Evolutionary conservation across 2,113 vertebrate genomes (phyloP), one percentile per base, ranked within the genome.

Genomic region (Corythoichthys intestinalis): DNA sequence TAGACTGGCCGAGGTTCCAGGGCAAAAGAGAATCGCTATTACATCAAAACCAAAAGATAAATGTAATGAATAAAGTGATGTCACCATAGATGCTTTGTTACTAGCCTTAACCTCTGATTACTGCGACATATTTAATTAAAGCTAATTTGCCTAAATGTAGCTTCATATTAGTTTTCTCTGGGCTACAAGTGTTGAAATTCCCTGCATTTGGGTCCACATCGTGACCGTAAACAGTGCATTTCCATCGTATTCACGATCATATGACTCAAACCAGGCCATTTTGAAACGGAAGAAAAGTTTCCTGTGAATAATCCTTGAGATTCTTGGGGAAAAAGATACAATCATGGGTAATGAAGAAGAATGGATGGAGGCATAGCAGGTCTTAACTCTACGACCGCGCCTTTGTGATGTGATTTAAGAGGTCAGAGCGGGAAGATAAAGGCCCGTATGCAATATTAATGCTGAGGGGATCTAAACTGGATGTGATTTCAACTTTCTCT

Each of bases 401-500:
- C 86, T 90, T 87, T 81, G 86, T 84, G 87, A 90, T 77, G 88
- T 90, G 93, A 92, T 93, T 93, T 92, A 93, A 90, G 91, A 92
- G 93, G 91, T 91, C 84, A 90, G 90, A 91, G 89, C 86, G 83
- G 86, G 80, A 90, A 91, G 88, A 92, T 93, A 94, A 94, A 86
- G 90, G 85, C 86, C 76, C 77, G 75, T 94, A 75, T 94, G 86
- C 91, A 94, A 95, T 94, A 94, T 94, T 93, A 91, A 95, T 93
- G 85, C 87, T 87, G 90, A 87, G 90, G 86, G 87, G 85, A 90
- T 91, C 87, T 93, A 91, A 52, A 93, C 91, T 91, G 85, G 75
- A 92, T 85, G 79, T 92, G 91, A 93, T 85, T 85, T 86, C 76
- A 87, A 88, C 85, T 82, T 90, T 90, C 87, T 87, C 87, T 87